phyloP scores from a whole-genome alignment of 1,140 invertebrate species.

The Protaetia brevitarsis region DNA sequence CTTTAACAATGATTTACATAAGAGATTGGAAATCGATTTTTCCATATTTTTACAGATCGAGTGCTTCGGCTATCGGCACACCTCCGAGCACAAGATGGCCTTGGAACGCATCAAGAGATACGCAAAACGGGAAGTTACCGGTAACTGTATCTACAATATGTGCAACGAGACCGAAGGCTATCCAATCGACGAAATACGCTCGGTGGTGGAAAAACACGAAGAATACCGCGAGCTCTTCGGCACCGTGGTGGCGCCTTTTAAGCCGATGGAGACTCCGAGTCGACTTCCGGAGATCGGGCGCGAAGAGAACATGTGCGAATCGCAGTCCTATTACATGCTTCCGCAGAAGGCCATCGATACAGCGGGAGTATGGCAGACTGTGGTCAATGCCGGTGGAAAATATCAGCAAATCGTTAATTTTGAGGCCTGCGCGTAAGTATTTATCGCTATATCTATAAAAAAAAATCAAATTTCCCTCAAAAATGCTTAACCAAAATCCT shows the following conservation, averaged over 20 bases:
- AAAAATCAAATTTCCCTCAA: no score
- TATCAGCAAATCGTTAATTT: not conserved
- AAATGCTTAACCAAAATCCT: no score
- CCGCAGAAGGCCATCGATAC: not conserved
- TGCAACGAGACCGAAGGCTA: not conserved
- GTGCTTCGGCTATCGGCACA: no score
- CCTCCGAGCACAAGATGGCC: not conserved
- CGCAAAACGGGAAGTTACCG: not conserved
- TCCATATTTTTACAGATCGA: no score
- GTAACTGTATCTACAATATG: not conserved
- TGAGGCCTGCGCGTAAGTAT: not conserved
- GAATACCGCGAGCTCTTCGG: not conserved
- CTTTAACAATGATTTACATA: no score
- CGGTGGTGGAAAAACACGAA: not conserved
- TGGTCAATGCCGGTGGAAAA: not conserved
- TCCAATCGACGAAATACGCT: not conserved
- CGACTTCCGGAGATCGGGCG: not conserved
- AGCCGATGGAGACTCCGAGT: not conserved
- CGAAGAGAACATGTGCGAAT: not conserved
- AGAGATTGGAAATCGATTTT: no score
- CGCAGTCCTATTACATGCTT: not conserved
- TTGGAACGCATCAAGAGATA: not conserved
- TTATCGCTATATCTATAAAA: no score
- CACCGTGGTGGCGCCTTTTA: not conserved
- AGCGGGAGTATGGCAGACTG: not conserved